Conservation (phyloP, 2,888 invertebrate species). For the Cephus pulcher region DNA sequence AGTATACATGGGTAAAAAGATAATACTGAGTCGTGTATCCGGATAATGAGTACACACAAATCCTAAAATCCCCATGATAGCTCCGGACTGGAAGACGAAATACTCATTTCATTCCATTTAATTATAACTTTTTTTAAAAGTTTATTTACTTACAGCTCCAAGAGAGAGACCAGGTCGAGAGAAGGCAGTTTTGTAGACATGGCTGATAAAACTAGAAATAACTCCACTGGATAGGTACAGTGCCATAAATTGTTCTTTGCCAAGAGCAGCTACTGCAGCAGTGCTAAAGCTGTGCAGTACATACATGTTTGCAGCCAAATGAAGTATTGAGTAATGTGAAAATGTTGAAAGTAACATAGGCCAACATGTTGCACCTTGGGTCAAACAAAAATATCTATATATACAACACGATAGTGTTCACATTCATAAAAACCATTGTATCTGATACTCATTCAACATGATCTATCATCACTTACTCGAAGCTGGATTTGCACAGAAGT, state of each 20-base stretch:
- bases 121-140: slow-evolving; percentile 5
- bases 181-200: slow-evolving; percentile 80
- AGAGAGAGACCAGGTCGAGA: slow-evolving; percentile 83
- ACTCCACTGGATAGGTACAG: slow-evolving; percentile 92
- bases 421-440: not conserved
- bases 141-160: slow-evolving; percentile 83
- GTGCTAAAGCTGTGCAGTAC: slow-evolving; percentile 88
- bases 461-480: slow-evolving; percentile 71
- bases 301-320: slow-evolving; percentile 95
- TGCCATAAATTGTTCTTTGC: slow-evolving; percentile 92
- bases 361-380: slow-evolving; percentile 78
- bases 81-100: slow-evolving; percentile 82
- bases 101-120: not conserved
- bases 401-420: slow-evolving; percentile 6
- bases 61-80: slow-evolving; percentile 90
- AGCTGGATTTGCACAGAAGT: slow-evolving; percentile 87
- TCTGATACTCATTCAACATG: not conserved
- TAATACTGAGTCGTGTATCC: slow-evolving; percentile 86
- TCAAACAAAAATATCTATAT: slow-evolving; percentile 31
- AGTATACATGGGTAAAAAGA: slow-evolving; percentile 89
- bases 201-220: slow-evolving; percentile 86
- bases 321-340: slow-evolving; percentile 89
- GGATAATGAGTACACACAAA: slow-evolving; percentile 91
- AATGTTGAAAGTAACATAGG: slow-evolving; percentile 96
- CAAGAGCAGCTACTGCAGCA: slow-evolving; percentile 78